These are phyloP conservation scores for Cyanoderma ruficeps DNA, from an alignment of 2,113 vertebrate genomes.

Conservation along the genomic window DNA sequence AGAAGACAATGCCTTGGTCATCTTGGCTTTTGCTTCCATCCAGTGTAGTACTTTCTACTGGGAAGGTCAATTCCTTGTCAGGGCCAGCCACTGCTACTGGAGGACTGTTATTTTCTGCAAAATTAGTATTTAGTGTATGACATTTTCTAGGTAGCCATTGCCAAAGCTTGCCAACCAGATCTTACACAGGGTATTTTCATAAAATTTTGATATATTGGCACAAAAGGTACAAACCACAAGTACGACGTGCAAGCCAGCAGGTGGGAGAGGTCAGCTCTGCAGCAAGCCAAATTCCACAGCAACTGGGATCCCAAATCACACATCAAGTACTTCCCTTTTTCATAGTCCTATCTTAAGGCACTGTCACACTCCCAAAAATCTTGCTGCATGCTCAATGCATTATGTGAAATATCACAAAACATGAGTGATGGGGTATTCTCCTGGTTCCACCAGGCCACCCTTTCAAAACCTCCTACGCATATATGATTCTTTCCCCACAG, in stretches of 20 bases:
- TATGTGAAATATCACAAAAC: neutral
- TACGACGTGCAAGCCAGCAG: neutral
- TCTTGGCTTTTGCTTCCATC: conserved; percentile 84
- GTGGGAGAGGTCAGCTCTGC: neutral
- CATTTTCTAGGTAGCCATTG: neutral
- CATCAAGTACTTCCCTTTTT: neutral
- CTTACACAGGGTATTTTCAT: neutral
- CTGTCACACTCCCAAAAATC: neutral
- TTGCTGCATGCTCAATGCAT: neutral
- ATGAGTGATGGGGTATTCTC: neutral
- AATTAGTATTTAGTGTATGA: neutral
- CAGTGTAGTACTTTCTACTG: conserved; percentile 74
- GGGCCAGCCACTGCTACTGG: conserved; percentile 83
- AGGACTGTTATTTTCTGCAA: conserved; percentile 76
- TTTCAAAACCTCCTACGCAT: neutral
- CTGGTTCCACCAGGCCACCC: neutral
- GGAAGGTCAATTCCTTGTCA: conserved; percentile 80
- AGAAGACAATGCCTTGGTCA: conserved; percentile 79
- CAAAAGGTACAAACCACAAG: neutral
- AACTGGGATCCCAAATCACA: neutral
- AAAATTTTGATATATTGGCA: neutral
- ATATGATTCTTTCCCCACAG: neutral
- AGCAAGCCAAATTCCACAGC: neutral
- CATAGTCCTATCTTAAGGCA: neutral
- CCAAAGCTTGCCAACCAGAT: neutral